Percentiles rank a stretch among this genome's conserved stretches.
These are phyloP conservation scores for Apamea epomidion DNA, from an alignment of 2,888 invertebrate species.

Conservation along the genomic window DNA sequence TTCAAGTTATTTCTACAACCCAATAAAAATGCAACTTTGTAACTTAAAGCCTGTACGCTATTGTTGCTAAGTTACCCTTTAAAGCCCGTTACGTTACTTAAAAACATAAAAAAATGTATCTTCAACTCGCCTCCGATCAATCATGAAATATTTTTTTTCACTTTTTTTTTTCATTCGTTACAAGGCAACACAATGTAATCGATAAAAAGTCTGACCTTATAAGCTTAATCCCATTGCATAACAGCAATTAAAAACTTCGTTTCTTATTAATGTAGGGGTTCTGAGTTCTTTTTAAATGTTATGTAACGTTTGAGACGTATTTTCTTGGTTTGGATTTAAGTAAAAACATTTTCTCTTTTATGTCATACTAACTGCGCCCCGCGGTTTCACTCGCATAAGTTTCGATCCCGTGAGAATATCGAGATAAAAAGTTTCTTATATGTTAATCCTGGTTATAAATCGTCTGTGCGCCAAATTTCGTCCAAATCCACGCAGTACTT, in stretches of 20 bases:
- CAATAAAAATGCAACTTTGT: neutral
- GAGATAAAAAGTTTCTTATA: no score
- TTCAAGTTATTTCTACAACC: neutral
- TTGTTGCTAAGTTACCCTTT: constrained; percentile 39
- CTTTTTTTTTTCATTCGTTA: constrained; percentile 55
- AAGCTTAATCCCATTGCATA: constrained; percentile 74
- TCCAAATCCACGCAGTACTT: no score
- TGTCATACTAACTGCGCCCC: no score
- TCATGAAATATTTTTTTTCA: constrained; percentile 65
- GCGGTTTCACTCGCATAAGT: no score
- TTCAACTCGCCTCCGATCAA: constrained; percentile 64
- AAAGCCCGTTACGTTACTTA: constrained; percentile 36
- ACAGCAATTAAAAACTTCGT: constrained; percentile 66
- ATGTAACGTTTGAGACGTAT: constrained; percentile 3
- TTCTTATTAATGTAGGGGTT: constrained; percentile 58
- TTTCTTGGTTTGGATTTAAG: neutral
- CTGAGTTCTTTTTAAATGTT: constrained; percentile 1
- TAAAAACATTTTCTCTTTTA: neutral
- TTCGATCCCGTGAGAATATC: no score
- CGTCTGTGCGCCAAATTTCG: no score
- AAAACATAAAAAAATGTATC: constrained; percentile 49
- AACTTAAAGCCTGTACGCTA: neutral
- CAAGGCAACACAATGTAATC: constrained; percentile 57
- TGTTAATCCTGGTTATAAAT: no score
- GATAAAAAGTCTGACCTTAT: constrained; percentile 73